Conservation (phyloP, 2,113 vertebrate species). For the Callospermophilus lateralis region DNA sequence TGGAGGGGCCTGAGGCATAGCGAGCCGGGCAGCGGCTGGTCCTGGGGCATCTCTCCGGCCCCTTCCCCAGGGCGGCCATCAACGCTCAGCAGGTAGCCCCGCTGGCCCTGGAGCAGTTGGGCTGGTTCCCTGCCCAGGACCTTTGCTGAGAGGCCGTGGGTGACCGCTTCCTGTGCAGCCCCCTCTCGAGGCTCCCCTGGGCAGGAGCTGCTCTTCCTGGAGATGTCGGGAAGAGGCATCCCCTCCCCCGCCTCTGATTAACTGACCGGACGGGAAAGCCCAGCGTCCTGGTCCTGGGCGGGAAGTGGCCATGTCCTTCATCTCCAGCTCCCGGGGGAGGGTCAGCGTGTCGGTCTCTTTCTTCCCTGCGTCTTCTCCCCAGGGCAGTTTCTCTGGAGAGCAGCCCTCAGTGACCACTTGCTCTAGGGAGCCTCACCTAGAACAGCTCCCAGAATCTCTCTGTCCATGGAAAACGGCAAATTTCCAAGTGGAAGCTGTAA, state of each 20-base stretch:
- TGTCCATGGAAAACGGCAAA: not conserved
- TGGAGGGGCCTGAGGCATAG: fast-evolving
- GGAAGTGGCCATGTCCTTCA: not conserved
- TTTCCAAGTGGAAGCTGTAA: not conserved
- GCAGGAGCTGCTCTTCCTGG: fast-evolving
- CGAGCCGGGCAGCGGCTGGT: not conserved
- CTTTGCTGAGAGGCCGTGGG: not conserved
- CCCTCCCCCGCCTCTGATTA: not conserved
- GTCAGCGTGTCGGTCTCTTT: no score
- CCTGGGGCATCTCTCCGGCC: no score
- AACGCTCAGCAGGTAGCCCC: fast-evolving
- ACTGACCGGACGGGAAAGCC: not conserved
- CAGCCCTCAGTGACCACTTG: not conserved
- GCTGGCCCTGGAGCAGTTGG: fast-evolving
- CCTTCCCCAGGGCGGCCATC: fast-evolving
- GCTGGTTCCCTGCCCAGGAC: not conserved
- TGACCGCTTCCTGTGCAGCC: fast-evolving
- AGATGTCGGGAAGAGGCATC: not conserved
- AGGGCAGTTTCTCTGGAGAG: not conserved
- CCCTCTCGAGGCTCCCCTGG: not conserved
- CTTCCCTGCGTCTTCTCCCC: no score
- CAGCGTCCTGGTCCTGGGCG: not conserved
- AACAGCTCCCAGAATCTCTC: no score
- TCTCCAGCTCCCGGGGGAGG: no score
- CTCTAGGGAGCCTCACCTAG: not conserved